phyloP scores from a whole-genome alignment of 1,140 invertebrate species.

The Parapsyche elsis region DNA sequence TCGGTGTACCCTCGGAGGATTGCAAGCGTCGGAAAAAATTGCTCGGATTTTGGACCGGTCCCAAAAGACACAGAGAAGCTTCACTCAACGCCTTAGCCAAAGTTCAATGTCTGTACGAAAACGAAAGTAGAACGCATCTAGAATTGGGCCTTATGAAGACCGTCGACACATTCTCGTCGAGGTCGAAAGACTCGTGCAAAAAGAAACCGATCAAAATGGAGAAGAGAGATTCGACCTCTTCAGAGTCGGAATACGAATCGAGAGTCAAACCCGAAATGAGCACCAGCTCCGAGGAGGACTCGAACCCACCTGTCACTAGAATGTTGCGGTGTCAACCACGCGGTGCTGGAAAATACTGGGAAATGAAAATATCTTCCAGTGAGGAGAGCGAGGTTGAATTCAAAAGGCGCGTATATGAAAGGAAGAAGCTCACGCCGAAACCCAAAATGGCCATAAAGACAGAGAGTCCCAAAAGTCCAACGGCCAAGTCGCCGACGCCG shows the following conservation, averaged over 20 bases:
- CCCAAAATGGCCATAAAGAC: constrained; percentile 57
- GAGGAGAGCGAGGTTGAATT: constrained; percentile 66
- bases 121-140: constrained; percentile 81
- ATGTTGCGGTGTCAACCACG: constrained; percentile 77
- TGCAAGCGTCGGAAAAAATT: constrained; percentile 63
- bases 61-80: constrained; percentile 85
- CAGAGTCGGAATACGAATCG: constrained; percentile 66
- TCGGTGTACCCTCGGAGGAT: constrained; percentile 45
- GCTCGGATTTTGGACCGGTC: constrained; percentile 69
- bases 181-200: constrained; percentile 56
- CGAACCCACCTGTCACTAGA: constrained; percentile 65
- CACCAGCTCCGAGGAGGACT: constrained; percentile 65
- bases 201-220: constrained; percentile 63
- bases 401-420: constrained; percentile 59
- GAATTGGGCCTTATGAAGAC: constrained; percentile 69
- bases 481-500: constrained; percentile 51
- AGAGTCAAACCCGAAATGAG: constrained; percentile 64
- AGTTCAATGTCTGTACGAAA: constrained; percentile 91
- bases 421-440: constrained; percentile 62
- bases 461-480: constrained; percentile 59
- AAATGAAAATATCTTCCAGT: constrained; percentile 74
- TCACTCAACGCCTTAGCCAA: constrained; percentile 91
- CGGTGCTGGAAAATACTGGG: constrained; percentile 85
- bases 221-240: constrained; percentile 64
- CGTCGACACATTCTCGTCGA: constrained; percentile 58